Evolutionary conservation across 2,888 invertebrate genomes (phyloP).

Genomic region (Hetaerina titia): DNA sequence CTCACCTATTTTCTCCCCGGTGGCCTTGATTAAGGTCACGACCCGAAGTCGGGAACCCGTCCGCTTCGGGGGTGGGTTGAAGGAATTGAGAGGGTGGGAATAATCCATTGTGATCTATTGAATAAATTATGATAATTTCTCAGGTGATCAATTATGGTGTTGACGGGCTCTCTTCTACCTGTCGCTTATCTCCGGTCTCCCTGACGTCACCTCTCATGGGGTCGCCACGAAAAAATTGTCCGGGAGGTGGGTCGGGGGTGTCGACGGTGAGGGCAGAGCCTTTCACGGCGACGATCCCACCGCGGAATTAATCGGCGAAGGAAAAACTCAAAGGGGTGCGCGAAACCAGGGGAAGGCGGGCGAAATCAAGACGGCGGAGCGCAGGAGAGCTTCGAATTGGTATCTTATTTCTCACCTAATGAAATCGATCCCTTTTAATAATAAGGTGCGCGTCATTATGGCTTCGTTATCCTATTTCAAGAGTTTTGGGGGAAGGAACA

Average conservation of each 20-base stretch:
- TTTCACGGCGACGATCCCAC: not conserved
- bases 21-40: slow-evolving; percentile 21
- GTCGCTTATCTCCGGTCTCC: not conserved
- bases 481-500: too few relatives aligned
- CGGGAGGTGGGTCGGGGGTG: not conserved
- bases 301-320: not conserved
- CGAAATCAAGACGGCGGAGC: not conserved
- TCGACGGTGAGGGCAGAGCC: not conserved
- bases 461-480: not conserved
- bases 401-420: not conserved
- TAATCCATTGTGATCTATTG: not conserved
- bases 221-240: not conserved
- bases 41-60: not conserved
- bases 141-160: not conserved
- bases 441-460: not conserved
- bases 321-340: not conserved
- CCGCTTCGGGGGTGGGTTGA: not conserved
- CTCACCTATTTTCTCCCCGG: not conserved
- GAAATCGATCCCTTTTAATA: not conserved
- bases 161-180: slow-evolving; percentile 13
- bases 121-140: slow-evolving; percentile 35
- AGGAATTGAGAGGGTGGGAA: not conserved
- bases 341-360: not conserved
- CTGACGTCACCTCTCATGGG: not conserved
- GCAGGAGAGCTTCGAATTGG: not conserved